A percentile compares a stretch with the other conserved stretches of the same genome.
These are phyloP conservation scores for Phalacrocorax pelagicus DNA, from an alignment of 2,113 vertebrate species.

Conservation along the genomic window DNA sequence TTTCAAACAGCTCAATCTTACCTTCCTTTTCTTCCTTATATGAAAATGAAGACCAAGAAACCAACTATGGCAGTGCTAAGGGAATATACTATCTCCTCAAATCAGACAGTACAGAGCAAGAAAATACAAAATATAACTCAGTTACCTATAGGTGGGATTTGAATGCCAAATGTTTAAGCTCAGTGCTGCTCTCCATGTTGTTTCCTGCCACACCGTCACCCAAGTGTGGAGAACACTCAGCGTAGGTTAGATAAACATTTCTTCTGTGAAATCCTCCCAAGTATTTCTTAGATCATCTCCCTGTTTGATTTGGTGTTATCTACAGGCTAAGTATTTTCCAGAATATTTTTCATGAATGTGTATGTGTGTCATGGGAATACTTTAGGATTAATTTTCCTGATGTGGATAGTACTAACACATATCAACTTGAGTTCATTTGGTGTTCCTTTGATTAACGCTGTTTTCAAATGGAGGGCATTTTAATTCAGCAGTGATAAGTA, in stretches of 20 bases:
- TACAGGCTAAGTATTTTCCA: not conserved
- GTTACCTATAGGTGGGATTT: not conserved
- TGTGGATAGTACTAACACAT: not conserved
- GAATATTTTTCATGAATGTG: not conserved
- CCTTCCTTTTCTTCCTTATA: not conserved
- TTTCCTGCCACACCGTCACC: not conserved
- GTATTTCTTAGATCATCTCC: not conserved
- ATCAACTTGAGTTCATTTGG: not conserved
- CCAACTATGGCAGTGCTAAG: no score
- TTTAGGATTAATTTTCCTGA: not conserved
- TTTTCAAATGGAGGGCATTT: not conserved
- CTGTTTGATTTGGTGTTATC: not conserved
- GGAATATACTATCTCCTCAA: not conserved
- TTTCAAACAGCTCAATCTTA: not conserved
- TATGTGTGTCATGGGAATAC: not conserved
- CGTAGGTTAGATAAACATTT: not conserved
- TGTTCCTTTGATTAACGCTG: not conserved
- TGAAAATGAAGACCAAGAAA: not conserved
- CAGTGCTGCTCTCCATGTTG: not conserved
- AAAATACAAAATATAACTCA: not conserved
- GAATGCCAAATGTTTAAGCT: not conserved
- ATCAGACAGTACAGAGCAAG: not conserved
- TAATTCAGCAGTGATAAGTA: not conserved
- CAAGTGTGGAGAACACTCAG: not conserved
- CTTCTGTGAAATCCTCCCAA: not conserved